Evolutionary conservation across 35 echinoderm and acorn worm genomes (phyloP).

Genomic region (Ophioderma brevispina): DNA sequence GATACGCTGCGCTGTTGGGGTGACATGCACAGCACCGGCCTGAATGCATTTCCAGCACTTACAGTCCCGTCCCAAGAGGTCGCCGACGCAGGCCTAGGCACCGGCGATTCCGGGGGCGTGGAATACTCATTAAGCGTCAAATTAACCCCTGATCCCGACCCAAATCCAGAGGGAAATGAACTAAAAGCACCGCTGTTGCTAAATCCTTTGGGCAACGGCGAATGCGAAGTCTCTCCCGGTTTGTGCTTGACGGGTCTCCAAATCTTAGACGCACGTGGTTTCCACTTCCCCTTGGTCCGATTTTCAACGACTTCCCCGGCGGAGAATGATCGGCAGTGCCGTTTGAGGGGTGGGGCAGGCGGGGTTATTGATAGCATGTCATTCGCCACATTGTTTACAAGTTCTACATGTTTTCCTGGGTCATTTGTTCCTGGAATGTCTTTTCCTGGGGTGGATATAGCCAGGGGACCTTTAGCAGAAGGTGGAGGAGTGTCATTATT

Average conservation of each 20-base stretch:
- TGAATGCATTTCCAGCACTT: slow-evolving; percentile 57
- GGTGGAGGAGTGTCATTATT: background rate
- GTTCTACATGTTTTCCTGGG: background rate
- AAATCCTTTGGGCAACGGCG: slow-evolving; percentile 41
- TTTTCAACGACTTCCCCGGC: slow-evolving; percentile 74
- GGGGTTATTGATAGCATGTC: slow-evolving; percentile 66
- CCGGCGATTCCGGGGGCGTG: slow-evolving; percentile 96
- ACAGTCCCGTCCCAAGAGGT: slow-evolving; percentile 75
- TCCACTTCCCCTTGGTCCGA: slow-evolving; percentile 56
- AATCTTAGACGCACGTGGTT: slow-evolving; percentile 83
- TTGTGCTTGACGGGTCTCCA: slow-evolving; percentile 72
- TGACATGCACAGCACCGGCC: slow-evolving; percentile 64
- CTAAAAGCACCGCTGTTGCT: background rate
- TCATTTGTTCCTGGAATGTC: background rate
- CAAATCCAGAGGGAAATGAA: background rate
- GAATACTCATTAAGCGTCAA: slow-evolving; percentile 79
- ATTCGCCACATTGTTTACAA: slow-evolving; percentile 34
- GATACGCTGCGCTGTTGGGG: slow-evolving; percentile 36
- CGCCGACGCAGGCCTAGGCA: slow-evolving; percentile 86
- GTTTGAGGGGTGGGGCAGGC: slow-evolving; percentile 83
- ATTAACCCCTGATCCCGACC: slow-evolving; percentile 22
- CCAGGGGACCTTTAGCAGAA: background rate
- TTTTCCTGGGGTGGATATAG: background rate
- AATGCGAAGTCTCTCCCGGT: slow-evolving; percentile 61
- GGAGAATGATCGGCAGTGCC: slow-evolving; percentile 94